Base-by-base conservation (phyloP, 2,888 invertebrate species). In the Chouioia cunea region DNA sequence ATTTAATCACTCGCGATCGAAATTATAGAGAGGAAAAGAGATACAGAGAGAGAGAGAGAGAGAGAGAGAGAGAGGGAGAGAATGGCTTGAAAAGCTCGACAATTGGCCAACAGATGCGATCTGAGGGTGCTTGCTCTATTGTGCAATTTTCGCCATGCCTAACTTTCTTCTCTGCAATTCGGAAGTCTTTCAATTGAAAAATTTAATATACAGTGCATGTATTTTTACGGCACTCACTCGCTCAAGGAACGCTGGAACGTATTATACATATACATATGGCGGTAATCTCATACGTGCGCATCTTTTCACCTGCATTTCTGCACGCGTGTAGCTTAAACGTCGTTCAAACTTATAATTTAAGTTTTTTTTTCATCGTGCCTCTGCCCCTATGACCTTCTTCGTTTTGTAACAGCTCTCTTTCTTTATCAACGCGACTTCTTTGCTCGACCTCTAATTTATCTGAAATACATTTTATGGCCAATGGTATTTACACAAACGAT, bases 241-340 rank as follows among this genome's bases (percentile, higher is more conserved):
- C 50, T 47, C 36, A 59, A 60, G 73, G 56, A 65, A 65, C 27
- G 6, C 4, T 27, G 3, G 27, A 73, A 66, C 67, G 63, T 67
- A 70, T 63, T 59, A 70, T 70, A 65, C 54, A n/a, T n/a, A n/a
- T n/a, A n/a, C n/a, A n/a, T n/a, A n/a, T n/a, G n/a, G 66, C 67
- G 67, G 73, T 73, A 73, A 70, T 73, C 73, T 67, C 70, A n/a
- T n/a, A n/a, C n/a, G 20, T 57, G 64, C 54, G 57, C 70, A 59
- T 67, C 58, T 56, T 60, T 58, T n/a, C n/a, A 63, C 54, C 54
- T 52, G 23, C 43, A 18, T 14, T 44, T 52, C 52, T 58, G 16
- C 56, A 23, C 20, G 47, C 58, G n/a, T 48, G 44, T 50, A n/a
- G 44, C 50, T n/a, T n/a, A n/a, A n/a, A n/a, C 27, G 48, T 20